These are phyloP conservation scores for Tretioscincus oriximinensis DNA, from an alignment of 2,113 vertebrate species.

Conservation along the genomic window DNA sequence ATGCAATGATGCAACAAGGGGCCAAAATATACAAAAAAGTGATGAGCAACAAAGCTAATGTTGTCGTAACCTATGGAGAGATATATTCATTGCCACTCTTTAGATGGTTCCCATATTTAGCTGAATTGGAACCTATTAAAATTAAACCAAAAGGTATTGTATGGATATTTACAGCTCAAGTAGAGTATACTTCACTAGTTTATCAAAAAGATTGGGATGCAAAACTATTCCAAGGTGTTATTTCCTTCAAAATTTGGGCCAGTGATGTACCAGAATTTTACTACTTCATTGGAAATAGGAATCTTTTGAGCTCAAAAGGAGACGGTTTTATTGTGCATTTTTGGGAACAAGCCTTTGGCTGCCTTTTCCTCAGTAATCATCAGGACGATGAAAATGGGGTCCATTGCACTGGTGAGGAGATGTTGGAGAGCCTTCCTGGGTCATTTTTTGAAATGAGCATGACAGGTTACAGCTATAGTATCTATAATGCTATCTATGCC, in stretches of 20 bases:
- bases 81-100: not conserved
- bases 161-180: not conserved
- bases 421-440: slow-evolving; percentile 1
- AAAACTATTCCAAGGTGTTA: not conserved
- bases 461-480: slow-evolving; percentile 11
- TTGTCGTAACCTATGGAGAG: not conserved
- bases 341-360: slow-evolving; percentile 7
- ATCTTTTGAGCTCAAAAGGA: not conserved
- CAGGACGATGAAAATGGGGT: not conserved
- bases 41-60: not conserved
- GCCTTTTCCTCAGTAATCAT: not conserved
- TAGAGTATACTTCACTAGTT: not conserved
- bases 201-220: not conserved
- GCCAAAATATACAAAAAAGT: not conserved
- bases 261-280: not conserved
- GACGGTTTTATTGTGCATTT: slow-evolving; percentile 11
- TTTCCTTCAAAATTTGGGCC: not conserved
- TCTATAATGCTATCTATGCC: slow-evolving; percentile 17
- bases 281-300: not conserved
- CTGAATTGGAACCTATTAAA: not conserved
- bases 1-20: not conserved
- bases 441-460: slow-evolving; percentile 6
- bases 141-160: not conserved
- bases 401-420: not conserved
- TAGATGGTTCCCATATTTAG: not conserved